Conservation (phyloP, 2,888 invertebrate genomes). For the Pharmacophagus antenor region DNA sequence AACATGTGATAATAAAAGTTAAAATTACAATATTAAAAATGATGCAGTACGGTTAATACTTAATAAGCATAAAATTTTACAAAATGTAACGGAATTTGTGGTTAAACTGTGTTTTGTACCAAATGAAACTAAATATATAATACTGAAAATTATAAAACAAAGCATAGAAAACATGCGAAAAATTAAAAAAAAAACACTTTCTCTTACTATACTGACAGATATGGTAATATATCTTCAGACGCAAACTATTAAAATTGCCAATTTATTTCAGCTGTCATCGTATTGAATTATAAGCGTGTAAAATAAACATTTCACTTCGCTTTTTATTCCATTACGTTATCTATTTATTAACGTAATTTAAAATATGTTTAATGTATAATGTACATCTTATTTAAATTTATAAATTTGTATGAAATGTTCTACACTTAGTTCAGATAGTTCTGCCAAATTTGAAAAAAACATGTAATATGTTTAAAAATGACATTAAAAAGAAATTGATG, state of each 20-base stretch:
- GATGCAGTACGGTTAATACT: too few species aligned
- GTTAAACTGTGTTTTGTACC: too few species aligned
- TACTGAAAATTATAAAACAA: background rate
- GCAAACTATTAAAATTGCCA: slow-evolving; percentile 22
- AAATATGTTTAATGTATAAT: slow-evolving; percentile 33
- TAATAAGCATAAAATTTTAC: too few species aligned
- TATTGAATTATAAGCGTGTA: background rate
- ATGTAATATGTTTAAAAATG: too few species aligned
- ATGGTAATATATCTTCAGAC: slow-evolving; percentile 18
- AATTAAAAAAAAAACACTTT: slow-evolving; percentile 5
- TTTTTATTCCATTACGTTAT: background rate
- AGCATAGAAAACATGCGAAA: background rate
- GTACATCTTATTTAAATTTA: background rate
- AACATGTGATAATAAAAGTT: background rate
- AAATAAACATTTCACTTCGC: slow-evolving; percentile 1
- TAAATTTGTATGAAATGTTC: background rate
- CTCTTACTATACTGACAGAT: slow-evolving; percentile 13
- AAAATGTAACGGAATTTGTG: too few species aligned
- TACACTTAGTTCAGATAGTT: background rate
- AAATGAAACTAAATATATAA: too few species aligned
- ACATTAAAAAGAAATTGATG: too few species aligned
- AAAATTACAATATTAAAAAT: background rate
- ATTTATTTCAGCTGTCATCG: slow-evolving; percentile 27
- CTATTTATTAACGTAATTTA: background rate
- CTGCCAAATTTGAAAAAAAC: too few species aligned